A percentile compares a stretch with the other conserved stretches of the same genome.
These are phyloP conservation scores for Cephalopachus bancanus DNA, from an alignment of 2,797 vertebrate species.

Conservation along the genomic window DNA sequence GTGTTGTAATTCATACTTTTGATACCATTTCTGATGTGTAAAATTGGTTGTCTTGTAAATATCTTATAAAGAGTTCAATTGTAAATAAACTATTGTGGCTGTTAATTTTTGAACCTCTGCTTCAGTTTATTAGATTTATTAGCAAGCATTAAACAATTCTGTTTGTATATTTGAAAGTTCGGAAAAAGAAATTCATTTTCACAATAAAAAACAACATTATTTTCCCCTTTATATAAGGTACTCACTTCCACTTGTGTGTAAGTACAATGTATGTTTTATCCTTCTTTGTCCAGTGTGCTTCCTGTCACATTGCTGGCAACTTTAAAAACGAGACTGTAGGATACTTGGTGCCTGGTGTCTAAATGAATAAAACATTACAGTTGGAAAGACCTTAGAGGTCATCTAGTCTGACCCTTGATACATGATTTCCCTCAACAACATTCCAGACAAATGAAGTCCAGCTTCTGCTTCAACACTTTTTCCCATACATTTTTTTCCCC, in stretches of 20 bases:
- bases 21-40: constrained; percentile 89
- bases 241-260: constrained; percentile 31
- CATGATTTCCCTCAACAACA: constrained; percentile 47
- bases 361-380: constrained; percentile 38
- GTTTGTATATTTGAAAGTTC: constrained; percentile 75
- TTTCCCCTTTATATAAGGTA: constrained; percentile 57
- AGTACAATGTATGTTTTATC: not conserved
- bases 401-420: not conserved
- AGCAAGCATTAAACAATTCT: constrained; percentile 76
- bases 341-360: constrained; percentile 7
- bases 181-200: constrained; percentile 69
- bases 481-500: not conserved
- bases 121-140: constrained; percentile 85
- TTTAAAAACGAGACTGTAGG: not conserved
- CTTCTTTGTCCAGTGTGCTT: constrained; percentile 31
- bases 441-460: constrained; percentile 61
- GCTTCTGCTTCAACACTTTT: constrained; percentile 8
- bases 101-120: constrained; percentile 86
- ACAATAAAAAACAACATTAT: constrained; percentile 73
- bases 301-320: not conserved
- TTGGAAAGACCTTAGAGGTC: constrained; percentile 47
- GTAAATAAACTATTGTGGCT: constrained; percentile 89
- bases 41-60: constrained; percentile 89
- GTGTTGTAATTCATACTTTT: constrained; percentile 88
- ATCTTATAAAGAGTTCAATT: constrained; percentile 88